Evolutionary conservation across 2,888 invertebrate species (phyloP).

Genomic region (Lepidocyrtoides sp.): DNA sequence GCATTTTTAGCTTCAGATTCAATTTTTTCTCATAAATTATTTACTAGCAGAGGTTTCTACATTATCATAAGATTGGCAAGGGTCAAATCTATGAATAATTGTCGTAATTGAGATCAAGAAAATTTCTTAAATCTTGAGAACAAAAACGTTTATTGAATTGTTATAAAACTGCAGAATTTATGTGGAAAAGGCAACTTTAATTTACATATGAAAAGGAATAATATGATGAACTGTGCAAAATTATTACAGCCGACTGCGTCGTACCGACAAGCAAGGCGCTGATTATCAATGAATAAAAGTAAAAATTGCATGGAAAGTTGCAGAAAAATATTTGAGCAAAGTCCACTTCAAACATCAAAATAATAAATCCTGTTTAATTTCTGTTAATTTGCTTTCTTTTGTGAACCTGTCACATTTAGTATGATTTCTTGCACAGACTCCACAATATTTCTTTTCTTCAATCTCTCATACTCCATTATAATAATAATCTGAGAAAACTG

Average conservation of each 20-base stretch:
- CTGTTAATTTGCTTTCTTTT: conserved; percentile 69
- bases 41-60: neutral
- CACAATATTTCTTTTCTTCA: neutral
- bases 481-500: conserved; percentile 6
- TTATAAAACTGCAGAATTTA: neutral
- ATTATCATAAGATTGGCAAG: conserved; percentile 35
- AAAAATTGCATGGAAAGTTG: conserved; percentile 45
- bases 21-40: neutral
- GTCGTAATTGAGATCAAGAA: conserved; percentile 12
- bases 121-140: conserved; percentile 54
- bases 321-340: neutral
- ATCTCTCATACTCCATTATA: neutral
- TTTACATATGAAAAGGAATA: conserved; percentile 1
- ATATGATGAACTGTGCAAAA: neutral
- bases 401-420: conserved; percentile 64
- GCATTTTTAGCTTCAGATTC: neutral
- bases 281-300: neutral
- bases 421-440: conserved; percentile 60
- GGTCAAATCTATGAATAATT: conserved; percentile 67
- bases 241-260: neutral
- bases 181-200: neutral
- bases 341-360: conserved; percentile 12
- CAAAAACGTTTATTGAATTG: conserved; percentile 29
- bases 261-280: neutral
- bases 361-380: conserved; percentile 68